phyloP scores from a whole-genome alignment of 2,797 vertebrate species.

The Phyllotis vaccarum region DNA sequence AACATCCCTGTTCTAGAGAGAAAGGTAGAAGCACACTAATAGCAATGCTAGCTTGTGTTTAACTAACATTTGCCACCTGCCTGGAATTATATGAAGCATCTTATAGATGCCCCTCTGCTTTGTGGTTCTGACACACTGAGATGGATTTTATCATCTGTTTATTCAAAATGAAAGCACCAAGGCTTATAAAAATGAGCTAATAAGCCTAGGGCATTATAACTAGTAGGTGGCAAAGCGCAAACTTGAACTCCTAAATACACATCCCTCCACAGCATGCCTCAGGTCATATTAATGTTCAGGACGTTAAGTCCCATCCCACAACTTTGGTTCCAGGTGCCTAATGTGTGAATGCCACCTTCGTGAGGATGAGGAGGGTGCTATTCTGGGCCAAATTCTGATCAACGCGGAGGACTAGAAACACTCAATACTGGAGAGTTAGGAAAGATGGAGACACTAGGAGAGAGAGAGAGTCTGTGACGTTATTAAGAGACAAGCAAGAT shows the following conservation, averaged over 20 bases:
- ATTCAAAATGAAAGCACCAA: conserved; percentile 22
- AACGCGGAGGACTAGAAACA: not conserved
- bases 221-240: not conserved
- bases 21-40: not conserved
- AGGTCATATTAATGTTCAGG: conserved; percentile 16
- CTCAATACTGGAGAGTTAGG: not conserved
- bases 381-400: not conserved
- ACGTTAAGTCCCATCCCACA: not conserved
- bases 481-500: not conserved
- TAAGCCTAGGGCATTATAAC: not conserved
- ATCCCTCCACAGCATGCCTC: not conserved
- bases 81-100: conserved; percentile 8
- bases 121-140: not conserved
- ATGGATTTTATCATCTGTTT: conserved; percentile 35
- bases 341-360: not conserved
- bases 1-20: conserved; percentile 46
- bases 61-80: not conserved
- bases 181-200: not conserved
- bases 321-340: not conserved
- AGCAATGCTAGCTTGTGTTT: not conserved
- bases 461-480: conserved; percentile 24
- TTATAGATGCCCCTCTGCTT: not conserved
- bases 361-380: not conserved
- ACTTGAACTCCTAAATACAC: conserved; percentile 21
- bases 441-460: not conserved